Conservation (phyloP, 2,888 invertebrate genomes). For the Eudasyphora cyanicolor region DNA sequence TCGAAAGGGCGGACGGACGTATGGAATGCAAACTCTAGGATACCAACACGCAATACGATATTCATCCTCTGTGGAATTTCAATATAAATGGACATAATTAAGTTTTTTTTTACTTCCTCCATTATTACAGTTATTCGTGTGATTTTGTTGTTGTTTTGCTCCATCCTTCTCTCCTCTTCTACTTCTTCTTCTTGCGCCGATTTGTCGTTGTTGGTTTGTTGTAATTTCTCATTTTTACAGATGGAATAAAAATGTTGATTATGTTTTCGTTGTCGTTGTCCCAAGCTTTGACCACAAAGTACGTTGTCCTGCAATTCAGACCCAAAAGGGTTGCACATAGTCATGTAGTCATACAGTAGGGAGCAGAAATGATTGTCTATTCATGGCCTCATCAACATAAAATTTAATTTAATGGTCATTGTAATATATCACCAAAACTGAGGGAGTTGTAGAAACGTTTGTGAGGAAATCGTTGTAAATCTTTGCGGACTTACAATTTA, state of each 20-base stretch:
- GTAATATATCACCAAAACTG: too few relatives aligned
- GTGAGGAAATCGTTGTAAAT: too few relatives aligned
- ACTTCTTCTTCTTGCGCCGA: background rate
- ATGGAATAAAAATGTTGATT: conserved; percentile 25
- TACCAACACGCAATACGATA: conserved; percentile 38
- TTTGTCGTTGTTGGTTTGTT: conserved; percentile 17
- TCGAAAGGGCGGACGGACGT: background rate
- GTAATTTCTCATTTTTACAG: conserved; percentile 17
- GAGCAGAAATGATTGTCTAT: conserved; percentile 21
- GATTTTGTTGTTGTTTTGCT: background rate
- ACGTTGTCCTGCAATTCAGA: conserved; percentile 57
- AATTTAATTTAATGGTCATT: too few relatives aligned
- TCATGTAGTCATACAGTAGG: conserved; percentile 8
- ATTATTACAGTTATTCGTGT: conserved; percentile 4
- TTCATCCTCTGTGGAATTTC: conserved; percentile 59
- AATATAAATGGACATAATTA: conserved; percentile 55
- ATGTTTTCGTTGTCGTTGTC: conserved; percentile 27
- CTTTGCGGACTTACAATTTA: too few relatives aligned
- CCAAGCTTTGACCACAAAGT: conserved; percentile 62
- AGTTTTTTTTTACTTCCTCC: conserved; percentile 32
- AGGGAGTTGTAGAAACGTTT: too few relatives aligned
- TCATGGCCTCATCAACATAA: too few relatives aligned
- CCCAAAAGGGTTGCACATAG: background rate
- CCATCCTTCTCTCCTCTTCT: background rate
- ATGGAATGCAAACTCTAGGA: background rate